Percentiles rank a stretch among this genome's conserved stretches.
phyloP scores from a whole-genome alignment of 2,113 vertebrate genomes.

The Otolemur garnettii region DNA sequence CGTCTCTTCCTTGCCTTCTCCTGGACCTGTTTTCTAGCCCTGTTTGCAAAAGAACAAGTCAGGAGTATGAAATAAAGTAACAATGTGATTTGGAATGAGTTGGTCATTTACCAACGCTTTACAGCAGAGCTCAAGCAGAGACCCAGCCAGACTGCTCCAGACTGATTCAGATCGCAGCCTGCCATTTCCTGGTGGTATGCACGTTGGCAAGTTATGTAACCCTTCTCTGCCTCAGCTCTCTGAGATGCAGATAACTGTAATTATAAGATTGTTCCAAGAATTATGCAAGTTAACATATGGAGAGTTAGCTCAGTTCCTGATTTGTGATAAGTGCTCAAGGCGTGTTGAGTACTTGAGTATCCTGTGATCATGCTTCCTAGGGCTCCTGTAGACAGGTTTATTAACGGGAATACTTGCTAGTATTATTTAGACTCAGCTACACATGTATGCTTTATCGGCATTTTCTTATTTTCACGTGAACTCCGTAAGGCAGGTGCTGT shows the following conservation, averaged over 20 bases:
- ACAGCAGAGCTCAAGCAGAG: background rate
- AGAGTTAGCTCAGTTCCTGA: background rate
- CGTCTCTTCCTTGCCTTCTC: background rate
- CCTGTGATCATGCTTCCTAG: background rate
- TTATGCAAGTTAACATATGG: background rate
- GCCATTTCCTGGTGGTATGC: background rate
- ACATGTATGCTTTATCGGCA: background rate
- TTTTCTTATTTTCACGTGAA: background rate
- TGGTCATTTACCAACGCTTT: background rate
- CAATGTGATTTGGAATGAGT: background rate
- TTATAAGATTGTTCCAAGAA: background rate
- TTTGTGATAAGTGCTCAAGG: background rate
- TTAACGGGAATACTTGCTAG: background rate
- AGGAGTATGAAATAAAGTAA: background rate
- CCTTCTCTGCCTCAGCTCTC: background rate
- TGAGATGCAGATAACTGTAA: background rate
- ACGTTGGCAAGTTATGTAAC: background rate
- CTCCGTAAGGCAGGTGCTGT: background rate
- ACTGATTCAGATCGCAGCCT: background rate
- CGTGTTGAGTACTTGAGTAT: background rate
- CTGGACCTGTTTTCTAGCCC: background rate
- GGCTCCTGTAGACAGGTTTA: background rate
- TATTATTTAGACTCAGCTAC: conserved; percentile 8
- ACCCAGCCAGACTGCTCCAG: background rate
- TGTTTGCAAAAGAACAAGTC: background rate